phyloP scores from a whole-genome alignment of 2,113 vertebrate genomes.

The Micronycteris hirsuta region DNA sequence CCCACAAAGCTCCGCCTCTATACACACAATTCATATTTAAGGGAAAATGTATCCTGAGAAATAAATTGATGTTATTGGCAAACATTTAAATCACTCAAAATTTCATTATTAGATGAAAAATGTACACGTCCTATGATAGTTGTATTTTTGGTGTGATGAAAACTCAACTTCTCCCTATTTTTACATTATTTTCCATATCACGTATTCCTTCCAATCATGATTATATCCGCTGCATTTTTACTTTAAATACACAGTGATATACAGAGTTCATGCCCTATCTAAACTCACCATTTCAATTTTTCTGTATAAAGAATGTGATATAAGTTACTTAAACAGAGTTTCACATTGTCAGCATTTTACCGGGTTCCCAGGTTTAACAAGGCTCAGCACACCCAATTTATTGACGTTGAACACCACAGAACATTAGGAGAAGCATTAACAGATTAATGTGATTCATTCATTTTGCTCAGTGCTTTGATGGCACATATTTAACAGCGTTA shows the following conservation, averaged over 20 bases:
- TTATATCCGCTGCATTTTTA: background rate
- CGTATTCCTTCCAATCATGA: background rate
- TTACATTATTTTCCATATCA: background rate
- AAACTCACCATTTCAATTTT: background rate
- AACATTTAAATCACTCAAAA: background rate
- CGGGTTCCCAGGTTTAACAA: background rate
- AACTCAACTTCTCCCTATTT: background rate
- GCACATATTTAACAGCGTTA: background rate
- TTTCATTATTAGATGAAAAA: background rate
- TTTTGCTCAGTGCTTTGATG: background rate
- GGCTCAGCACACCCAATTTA: background rate
- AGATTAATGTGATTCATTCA: background rate
- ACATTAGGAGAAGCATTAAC: background rate
- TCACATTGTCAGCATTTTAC: background rate
- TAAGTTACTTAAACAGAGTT: background rate
- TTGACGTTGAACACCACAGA: background rate
- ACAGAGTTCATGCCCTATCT: background rate
- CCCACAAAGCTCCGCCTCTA: background rate
- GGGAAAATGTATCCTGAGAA: background rate
- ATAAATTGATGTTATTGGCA: background rate
- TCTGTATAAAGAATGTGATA: background rate
- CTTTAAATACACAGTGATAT: background rate
- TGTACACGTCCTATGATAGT: background rate
- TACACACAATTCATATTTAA: background rate
- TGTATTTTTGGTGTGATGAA: background rate